A percentile compares a stretch with the other conserved stretches of the same genome.
Conservation (phyloP, 2,888 invertebrate species). For the Boloria selene region DNA sequence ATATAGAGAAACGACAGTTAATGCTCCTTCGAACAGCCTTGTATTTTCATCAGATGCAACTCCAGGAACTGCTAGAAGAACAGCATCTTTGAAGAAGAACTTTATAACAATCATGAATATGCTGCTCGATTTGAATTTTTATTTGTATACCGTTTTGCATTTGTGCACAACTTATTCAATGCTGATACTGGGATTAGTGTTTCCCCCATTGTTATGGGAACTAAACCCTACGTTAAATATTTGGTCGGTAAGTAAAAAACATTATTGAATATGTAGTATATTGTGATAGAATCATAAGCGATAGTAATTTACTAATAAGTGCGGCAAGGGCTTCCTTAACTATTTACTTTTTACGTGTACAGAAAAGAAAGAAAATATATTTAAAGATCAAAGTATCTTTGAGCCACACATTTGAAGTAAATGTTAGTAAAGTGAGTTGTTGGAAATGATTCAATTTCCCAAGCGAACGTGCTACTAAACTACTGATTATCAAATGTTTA, state of each 20-base stretch:
- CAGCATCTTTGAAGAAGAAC: conserved; percentile 71
- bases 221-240: conserved; percentile 67
- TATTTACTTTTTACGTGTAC: no score
- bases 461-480: no score
- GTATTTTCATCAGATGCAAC: conserved; percentile 67
- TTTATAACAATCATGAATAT: conserved; percentile 70
- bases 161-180: conserved; percentile 79
- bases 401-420: no score
- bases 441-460: no score
- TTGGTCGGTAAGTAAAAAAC: conserved; percentile 63
- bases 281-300: no score
- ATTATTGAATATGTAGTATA: not conserved
- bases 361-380: no score
- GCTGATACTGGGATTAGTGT: conserved; percentile 76
- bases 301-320: no score
- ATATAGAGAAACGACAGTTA: conserved; percentile 80
- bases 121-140: conserved; percentile 76
- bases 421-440: no score
- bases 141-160: conserved; percentile 79
- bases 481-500: no score
- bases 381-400: no score
- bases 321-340: no score
- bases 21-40: conserved; percentile 62
- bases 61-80: conserved; percentile 68
- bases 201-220: conserved; percentile 79